A percentile compares a stretch with the other conserved stretches of the same genome.
These are phyloP conservation scores for Harpagifer antarcticus DNA, from an alignment of 2,797 vertebrate species.

Conservation along the genomic window DNA sequence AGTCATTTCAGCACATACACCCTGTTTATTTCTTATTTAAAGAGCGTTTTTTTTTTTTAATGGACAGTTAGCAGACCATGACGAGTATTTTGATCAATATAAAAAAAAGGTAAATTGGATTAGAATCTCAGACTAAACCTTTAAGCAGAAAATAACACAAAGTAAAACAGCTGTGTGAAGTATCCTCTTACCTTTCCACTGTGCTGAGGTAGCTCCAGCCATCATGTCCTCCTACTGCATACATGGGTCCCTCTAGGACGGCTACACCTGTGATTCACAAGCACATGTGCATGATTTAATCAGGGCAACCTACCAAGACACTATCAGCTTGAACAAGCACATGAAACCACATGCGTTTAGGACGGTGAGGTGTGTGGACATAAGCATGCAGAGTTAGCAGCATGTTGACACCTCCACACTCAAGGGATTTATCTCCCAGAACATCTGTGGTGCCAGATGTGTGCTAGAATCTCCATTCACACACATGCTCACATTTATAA, in stretches of 20 bases:
- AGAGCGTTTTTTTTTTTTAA: too few relatives aligned
- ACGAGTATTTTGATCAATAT: too few relatives aligned
- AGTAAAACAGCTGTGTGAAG: slow-evolving; percentile 1
- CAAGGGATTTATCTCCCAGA: slow-evolving; percentile 60
- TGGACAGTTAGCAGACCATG: too few relatives aligned
- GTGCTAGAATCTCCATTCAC: slow-evolving; percentile 35
- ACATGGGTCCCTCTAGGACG: slow-evolving; percentile 97
- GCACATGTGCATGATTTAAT: slow-evolving; percentile 24
- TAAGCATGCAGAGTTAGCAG: slow-evolving; percentile 48
- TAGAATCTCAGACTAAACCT: neutral
- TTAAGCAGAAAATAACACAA: neutral
- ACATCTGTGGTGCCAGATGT: slow-evolving; percentile 77
- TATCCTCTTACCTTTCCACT: slow-evolving; percentile 90
- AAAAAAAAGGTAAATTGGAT: too few relatives aligned
- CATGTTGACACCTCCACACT: slow-evolving; percentile 52
- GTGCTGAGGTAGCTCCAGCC: slow-evolving; percentile 99
- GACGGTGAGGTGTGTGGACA: slow-evolving; percentile 31
- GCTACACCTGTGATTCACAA: slow-evolving; percentile 88
- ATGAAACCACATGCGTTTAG: slow-evolving; percentile 13
- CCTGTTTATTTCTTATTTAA: too few relatives aligned
- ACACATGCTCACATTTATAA: slow-evolving; percentile 30
- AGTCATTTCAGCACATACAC: too few relatives aligned
- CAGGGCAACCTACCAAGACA: slow-evolving; percentile 29
- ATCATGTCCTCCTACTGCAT: slow-evolving; percentile 96
- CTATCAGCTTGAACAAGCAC: slow-evolving; percentile 21